A percentile compares a stretch with the other conserved stretches of the same genome.
These are phyloP conservation scores for Tolypeutes matacus DNA, from an alignment of 2,797 vertebrate species.

Conservation along the genomic window DNA sequence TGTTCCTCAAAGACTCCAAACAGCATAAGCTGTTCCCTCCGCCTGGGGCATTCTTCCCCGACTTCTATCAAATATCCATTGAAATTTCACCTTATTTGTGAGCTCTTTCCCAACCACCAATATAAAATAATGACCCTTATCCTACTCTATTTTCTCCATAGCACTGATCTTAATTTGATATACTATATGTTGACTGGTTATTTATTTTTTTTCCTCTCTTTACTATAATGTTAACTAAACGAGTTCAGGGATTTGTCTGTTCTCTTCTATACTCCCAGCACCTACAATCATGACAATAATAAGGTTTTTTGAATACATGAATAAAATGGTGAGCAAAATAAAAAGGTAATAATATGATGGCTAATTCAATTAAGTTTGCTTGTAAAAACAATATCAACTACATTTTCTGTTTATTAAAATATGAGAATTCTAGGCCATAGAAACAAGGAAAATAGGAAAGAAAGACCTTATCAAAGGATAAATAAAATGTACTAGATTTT, in stretches of 20 bases:
- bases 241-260: background rate
- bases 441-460: background rate
- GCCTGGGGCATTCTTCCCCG: background rate
- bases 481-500: background rate
- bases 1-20: background rate
- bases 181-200: background rate
- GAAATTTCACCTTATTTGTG: background rate
- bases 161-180: background rate
- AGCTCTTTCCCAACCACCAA: background rate
- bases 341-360: background rate
- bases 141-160: background rate
- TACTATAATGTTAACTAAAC: background rate
- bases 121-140: background rate
- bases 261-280: background rate
- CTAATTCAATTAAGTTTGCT: constrained; percentile 18
- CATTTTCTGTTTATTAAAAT: background rate
- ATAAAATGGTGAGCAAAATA: background rate
- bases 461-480: background rate
- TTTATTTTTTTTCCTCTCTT: background rate
- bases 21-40: background rate
- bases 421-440: background rate
- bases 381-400: constrained; percentile 1
- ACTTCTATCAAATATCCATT: background rate
- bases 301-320: background rate
- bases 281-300: background rate